These are phyloP conservation scores for Athrips mouffetella DNA, from an alignment of 2,888 invertebrate species.

Conservation along the genomic window DNA sequence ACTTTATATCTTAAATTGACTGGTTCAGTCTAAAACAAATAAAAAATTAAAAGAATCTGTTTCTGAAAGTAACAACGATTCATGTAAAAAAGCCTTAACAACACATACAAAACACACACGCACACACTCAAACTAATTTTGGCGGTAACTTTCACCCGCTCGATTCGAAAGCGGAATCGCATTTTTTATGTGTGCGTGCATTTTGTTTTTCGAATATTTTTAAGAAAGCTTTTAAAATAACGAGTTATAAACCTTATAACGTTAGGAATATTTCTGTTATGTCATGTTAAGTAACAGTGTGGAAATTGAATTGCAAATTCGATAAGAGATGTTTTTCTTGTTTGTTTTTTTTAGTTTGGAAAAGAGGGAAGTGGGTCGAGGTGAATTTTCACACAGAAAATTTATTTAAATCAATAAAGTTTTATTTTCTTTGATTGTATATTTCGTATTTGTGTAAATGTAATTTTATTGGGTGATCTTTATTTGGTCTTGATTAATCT, in stretches of 20 bases:
- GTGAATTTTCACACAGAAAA: too few species aligned
- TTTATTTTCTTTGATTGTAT: too few species aligned
- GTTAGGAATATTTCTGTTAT: constrained; percentile 11
- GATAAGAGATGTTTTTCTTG: not conserved
- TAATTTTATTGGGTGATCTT: too few species aligned
- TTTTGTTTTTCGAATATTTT: not conserved
- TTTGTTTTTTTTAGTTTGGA: too few species aligned
- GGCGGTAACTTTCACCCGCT: constrained; percentile 6
- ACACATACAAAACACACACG: not conserved
- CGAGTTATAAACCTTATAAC: constrained; percentile 15
- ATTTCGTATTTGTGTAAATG: too few species aligned
- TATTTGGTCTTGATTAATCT: too few species aligned
- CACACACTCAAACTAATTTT: constrained; percentile 8
- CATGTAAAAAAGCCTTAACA: not conserved
- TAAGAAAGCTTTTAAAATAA: constrained; percentile 10
- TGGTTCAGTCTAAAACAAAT: too few species aligned
- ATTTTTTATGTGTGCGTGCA: not conserved
- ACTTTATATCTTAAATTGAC: too few species aligned
- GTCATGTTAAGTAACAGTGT: not conserved
- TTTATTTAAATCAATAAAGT: too few species aligned
- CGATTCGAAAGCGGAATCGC: not conserved
- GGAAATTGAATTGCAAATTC: not conserved
- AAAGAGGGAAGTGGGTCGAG: not conserved
- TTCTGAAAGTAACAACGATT: too few species aligned
- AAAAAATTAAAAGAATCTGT: too few species aligned